Evolutionary conservation across 2,888 invertebrate species (phyloP).

Genomic region (Hypselothyrea guttata): DNA sequence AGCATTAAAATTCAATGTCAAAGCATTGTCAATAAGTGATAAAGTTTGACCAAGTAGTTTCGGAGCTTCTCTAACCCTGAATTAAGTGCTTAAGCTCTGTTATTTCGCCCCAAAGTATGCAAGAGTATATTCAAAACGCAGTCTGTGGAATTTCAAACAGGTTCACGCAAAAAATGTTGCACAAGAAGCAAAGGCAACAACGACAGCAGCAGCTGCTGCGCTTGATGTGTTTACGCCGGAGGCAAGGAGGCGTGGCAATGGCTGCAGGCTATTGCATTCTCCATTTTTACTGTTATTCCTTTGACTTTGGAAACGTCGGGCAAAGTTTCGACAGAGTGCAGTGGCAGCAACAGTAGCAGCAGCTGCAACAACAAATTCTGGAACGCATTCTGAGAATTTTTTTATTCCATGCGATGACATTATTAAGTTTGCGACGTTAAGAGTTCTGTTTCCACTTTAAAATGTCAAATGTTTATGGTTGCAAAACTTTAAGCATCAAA

Average conservation of each 20-base stretch:
- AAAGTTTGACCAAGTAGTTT: too few relatives aligned
- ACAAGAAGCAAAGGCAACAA: constrained; percentile 9
- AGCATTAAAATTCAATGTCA: too few relatives aligned
- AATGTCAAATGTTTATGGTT: too few relatives aligned
- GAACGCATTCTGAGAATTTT: constrained; percentile 28
- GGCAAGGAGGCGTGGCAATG: constrained; percentile 14
- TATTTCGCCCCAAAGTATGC: not conserved
- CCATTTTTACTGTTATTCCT: constrained; percentile 35
- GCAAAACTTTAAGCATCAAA: too few relatives aligned
- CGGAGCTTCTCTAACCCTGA: too few relatives aligned
- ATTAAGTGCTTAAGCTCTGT: too few relatives aligned
- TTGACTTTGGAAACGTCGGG: constrained; percentile 18
- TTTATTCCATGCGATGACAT: constrained; percentile 26
- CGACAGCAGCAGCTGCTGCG: constrained; percentile 48
- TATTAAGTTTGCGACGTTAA: too few relatives aligned
- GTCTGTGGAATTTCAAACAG: constrained; percentile 18
- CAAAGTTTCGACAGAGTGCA: constrained; percentile 39
- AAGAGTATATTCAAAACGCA: constrained; percentile 8
- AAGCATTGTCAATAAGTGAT: too few relatives aligned
- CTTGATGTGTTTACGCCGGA: constrained; percentile 47
- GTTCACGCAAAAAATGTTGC: constrained; percentile 19
- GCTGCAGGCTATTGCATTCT: constrained; percentile 35
- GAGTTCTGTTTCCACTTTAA: too few relatives aligned
- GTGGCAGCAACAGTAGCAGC: constrained; percentile 7
- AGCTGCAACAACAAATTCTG: constrained; percentile 1